These are phyloP conservation scores for Sarcoramphus papa DNA, from an alignment of 2,797 vertebrate genomes.

Conservation along the genomic window DNA sequence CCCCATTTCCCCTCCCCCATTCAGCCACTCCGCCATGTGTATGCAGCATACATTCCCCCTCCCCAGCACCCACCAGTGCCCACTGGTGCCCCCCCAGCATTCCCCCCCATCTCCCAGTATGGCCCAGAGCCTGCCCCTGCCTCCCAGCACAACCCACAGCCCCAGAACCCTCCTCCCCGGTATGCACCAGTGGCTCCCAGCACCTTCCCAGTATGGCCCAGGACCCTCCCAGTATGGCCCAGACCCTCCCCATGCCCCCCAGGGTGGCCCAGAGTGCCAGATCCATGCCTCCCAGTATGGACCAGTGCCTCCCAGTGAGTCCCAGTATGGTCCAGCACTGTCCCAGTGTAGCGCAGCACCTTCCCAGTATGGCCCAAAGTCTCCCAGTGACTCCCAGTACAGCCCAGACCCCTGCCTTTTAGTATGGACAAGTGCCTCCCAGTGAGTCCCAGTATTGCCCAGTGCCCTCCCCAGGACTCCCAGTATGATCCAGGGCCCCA, in stretches of 20 bases:
- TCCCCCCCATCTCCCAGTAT: no score
- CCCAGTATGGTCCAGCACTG: neutral
- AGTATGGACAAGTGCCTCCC: neutral
- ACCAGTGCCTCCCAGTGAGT: neutral
- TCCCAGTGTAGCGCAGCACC: neutral
- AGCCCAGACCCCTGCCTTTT: neutral
- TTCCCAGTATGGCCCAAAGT: neutral
- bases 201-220: neutral
- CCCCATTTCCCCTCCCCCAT: no score
- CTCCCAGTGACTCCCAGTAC: no score
- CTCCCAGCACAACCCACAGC: neutral
- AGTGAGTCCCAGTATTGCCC: neutral
- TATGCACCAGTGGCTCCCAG: neutral
- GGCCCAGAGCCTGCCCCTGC: neutral
- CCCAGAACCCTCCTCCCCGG: neutral
- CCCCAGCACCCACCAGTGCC: neutral
- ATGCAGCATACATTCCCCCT: neutral
- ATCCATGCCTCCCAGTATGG: neutral
- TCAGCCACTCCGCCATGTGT: no score
- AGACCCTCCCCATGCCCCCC: neutral
- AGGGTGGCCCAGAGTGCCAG: neutral
- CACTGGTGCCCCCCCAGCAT: neutral
- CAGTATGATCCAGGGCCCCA: neutral
- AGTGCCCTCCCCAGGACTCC: neutral
- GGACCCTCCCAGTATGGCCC: neutral